Evolutionary conservation across 1,140 invertebrate species (phyloP).

Genomic region (Polypedilum pembai): DNA sequence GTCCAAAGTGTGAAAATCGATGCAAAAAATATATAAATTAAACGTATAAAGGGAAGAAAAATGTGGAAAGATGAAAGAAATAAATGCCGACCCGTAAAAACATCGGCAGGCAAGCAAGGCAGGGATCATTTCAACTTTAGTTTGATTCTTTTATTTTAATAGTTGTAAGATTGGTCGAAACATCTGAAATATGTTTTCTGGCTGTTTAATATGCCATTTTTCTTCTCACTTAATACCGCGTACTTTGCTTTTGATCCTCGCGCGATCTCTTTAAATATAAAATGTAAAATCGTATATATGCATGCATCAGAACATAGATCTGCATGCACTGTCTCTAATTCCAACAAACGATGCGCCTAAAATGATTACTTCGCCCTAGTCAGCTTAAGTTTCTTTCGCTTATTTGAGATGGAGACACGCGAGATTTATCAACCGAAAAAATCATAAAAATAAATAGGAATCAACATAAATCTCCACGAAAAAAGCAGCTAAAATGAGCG

Average conservation of each 20-base stretch:
- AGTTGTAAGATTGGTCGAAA: background rate
- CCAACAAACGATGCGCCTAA: constrained; percentile 3
- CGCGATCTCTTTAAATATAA: background rate
- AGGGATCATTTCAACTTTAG: background rate
- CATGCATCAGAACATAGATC: too few species aligned
- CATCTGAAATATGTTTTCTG: constrained; percentile 1
- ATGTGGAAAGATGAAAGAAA: constrained; percentile 11
- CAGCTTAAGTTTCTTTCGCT: too few species aligned
- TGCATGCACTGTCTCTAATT: background rate
- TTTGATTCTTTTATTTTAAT: background rate
- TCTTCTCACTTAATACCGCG: constrained; percentile 10
- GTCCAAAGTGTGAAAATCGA: constrained; percentile 25
- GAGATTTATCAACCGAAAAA: too few species aligned
- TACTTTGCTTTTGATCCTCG: background rate
- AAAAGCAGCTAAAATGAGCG: too few species aligned
- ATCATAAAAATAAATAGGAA: too few species aligned
- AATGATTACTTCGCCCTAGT: background rate
- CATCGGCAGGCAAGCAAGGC: background rate
- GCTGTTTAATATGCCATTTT: constrained; percentile 13
- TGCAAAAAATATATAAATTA: constrained; percentile 27
- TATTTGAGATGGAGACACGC: too few species aligned
- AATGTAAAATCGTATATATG: too few species aligned
- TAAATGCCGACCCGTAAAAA: background rate
- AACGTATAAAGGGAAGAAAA: background rate
- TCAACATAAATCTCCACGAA: too few species aligned